Evolutionary conservation across 2,113 vertebrate species (phyloP).

Genomic region (Tympanuchus pallidicinctus): DNA sequence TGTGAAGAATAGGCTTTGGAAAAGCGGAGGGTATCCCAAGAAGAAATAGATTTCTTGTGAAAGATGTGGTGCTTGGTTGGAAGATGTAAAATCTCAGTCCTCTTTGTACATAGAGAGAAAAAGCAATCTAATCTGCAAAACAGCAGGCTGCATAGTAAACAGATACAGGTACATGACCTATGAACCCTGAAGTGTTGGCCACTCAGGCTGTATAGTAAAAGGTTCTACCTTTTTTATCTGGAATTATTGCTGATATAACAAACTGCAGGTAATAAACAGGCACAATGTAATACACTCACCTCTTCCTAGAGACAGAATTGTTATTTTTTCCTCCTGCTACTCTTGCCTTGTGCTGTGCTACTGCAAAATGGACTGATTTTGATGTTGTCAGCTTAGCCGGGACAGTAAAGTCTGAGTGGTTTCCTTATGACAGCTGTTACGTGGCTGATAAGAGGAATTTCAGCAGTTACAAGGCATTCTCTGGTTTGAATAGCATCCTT

Average conservation of each 20-base stretch:
- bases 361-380: neutral
- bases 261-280: neutral
- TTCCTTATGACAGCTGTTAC: neutral
- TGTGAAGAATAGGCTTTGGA: neutral
- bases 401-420: neutral
- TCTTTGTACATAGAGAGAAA: neutral
- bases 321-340: neutral
- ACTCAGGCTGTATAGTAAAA: neutral
- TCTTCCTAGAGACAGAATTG: neutral
- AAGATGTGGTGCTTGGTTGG: neutral
- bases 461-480: neutral
- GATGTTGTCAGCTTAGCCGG: neutral
- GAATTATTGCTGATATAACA: neutral
- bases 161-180: neutral
- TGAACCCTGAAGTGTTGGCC: neutral
- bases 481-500: neutral
- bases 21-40: neutral
- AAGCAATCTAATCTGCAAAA: neutral
- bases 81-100: neutral
- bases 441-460: neutral
- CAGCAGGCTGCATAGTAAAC: neutral
- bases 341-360: neutral
- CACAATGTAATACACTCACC: neutral
- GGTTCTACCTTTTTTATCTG: neutral
- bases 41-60: neutral